phyloP scores from a whole-genome alignment of 2,888 invertebrate species.

The Orthonevra nobilis region DNA sequence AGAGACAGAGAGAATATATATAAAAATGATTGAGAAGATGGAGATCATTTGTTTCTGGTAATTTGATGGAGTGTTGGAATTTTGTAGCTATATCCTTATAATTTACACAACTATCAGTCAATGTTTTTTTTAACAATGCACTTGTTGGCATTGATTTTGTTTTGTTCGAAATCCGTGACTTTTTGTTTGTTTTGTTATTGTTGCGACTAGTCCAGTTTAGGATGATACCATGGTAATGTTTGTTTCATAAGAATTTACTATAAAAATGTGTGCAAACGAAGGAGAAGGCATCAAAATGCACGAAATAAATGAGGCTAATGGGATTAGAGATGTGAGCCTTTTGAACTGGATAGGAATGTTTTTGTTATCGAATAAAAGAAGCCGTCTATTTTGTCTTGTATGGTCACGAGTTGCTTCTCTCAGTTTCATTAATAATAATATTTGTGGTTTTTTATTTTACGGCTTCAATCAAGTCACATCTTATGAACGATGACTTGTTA shows the following conservation, averaged over 20 bases:
- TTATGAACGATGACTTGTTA: slow-evolving; percentile 53
- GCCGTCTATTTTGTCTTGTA: not conserved
- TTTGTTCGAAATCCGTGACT: not conserved
- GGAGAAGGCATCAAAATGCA: slow-evolving; percentile 24
- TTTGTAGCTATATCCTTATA: too few species aligned
- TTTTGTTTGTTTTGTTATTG: too few species aligned
- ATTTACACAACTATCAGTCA: slow-evolving; percentile 69
- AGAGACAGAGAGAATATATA: slow-evolving; percentile 10
- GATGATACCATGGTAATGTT: slow-evolving; percentile 9
- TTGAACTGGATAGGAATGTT: slow-evolving; percentile 63
- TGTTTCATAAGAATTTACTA: slow-evolving; percentile 33
- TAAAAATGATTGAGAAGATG: slow-evolving; percentile 53
- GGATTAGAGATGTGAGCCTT: slow-evolving; percentile 10
- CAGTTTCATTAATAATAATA: too few species aligned
- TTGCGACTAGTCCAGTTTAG: not conserved
- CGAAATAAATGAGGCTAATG: not conserved
- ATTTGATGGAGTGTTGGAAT: too few species aligned
- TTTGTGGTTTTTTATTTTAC: too few species aligned
- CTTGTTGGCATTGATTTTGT: slow-evolving; percentile 44
- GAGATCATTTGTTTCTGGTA: slow-evolving; percentile 62
- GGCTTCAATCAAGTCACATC: slow-evolving; percentile 30
- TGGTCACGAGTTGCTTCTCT: not conserved
- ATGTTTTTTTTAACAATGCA: slow-evolving; percentile 48
- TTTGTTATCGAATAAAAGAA: slow-evolving; percentile 1
- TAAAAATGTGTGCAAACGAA: not conserved